Percentiles rank a stretch among this genome's conserved stretches.
Conservation (phyloP, 2,113 vertebrate genomes). For the Pithys albifrons region DNA sequence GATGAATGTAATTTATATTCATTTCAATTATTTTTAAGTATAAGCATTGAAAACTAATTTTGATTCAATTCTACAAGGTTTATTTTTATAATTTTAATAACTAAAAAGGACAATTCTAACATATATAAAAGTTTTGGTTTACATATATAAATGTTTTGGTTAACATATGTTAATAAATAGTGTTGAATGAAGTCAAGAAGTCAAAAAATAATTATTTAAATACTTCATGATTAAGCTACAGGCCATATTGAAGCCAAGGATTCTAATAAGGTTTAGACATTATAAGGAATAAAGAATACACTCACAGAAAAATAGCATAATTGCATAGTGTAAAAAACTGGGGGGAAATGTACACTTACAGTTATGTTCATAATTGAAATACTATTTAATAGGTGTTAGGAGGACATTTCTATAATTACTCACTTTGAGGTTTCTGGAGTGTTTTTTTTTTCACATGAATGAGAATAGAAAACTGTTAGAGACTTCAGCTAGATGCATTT, state of each 20-base stretch:
- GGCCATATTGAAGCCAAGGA: neutral
- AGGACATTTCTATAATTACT: neutral
- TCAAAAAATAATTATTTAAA: neutral
- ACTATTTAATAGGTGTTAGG: neutral
- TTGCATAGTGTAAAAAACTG: neutral
- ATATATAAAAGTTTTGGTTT: neutral
- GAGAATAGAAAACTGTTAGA: neutral
- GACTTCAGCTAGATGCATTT: neutral
- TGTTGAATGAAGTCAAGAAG: neutral
- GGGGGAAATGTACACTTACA: neutral
- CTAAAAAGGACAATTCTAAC: neutral
- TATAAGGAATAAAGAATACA: neutral
- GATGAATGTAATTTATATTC: neutral
- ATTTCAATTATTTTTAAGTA: neutral
- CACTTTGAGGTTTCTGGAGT: neutral
- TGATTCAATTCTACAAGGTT: neutral
- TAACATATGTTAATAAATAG: neutral
- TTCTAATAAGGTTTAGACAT: neutral
- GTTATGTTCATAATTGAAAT: neutral
- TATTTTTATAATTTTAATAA: neutral
- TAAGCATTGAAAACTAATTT: neutral
- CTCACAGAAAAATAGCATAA: neutral
- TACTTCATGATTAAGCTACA: neutral
- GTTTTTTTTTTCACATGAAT: neutral
- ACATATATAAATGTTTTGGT: neutral